Conservation (phyloP, 2,888 invertebrate species). For the Mythimna albipuncta region DNA sequence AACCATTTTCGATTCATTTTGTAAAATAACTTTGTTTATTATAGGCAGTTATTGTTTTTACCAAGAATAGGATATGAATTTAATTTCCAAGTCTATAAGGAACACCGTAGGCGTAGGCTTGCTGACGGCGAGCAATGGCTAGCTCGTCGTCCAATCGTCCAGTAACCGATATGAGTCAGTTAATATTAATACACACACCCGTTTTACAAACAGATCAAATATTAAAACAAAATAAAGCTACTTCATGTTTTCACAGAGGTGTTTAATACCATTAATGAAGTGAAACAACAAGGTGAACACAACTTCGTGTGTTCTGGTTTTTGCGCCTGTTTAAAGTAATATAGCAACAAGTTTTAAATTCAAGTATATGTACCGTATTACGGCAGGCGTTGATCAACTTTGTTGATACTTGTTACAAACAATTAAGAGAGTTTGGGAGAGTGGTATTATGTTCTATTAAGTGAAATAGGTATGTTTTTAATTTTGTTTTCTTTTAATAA, state of each 20-base stretch:
- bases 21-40: too few relatives aligned
- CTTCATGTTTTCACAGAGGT: neutral
- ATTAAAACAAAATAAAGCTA: conserved; percentile 12
- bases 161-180: neutral
- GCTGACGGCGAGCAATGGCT: too few relatives aligned
- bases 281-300: conserved; percentile 30
- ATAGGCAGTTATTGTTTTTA: too few relatives aligned
- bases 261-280: conserved; percentile 30
- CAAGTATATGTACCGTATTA: conserved; percentile 40
- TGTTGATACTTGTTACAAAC: conserved; percentile 51
- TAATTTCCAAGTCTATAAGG: too few relatives aligned
- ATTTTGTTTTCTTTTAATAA: neutral
- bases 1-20: too few relatives aligned
- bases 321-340: conserved; percentile 68
- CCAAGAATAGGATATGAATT: too few relatives aligned
- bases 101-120: too few relatives aligned
- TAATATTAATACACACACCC: neutral
- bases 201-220: neutral
- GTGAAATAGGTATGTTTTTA: neutral
- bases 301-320: conserved; percentile 39
- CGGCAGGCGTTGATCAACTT: conserved; percentile 66
- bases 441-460: conserved; percentile 15
- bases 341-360: conserved; percentile 67
- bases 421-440: conserved; percentile 32
- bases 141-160: too few relatives aligned